Conservation (phyloP, 2,888 invertebrate species). For the Marasmarcha lunaedactyla region DNA sequence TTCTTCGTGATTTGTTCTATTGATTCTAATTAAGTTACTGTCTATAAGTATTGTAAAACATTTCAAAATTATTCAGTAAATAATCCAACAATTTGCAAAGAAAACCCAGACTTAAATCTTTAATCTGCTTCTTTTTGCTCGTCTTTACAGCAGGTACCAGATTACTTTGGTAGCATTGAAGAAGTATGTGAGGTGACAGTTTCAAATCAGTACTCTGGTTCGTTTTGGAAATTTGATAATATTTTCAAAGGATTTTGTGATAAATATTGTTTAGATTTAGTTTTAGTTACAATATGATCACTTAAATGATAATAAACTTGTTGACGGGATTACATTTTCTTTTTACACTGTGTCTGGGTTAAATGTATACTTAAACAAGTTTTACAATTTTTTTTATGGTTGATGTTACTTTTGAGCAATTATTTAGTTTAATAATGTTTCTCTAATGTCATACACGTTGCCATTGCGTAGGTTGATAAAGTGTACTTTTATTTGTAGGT, state of each 20-base stretch:
- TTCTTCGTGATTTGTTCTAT: slow-evolving; percentile 45
- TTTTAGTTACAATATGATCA: slow-evolving; percentile 20
- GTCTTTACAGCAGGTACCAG: no score
- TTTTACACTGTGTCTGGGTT: neutral
- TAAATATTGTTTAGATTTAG: slow-evolving; percentile 42
- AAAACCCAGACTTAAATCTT: no score
- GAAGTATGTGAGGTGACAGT: no score
- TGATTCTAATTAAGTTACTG: no score
- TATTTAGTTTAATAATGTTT: slow-evolving; percentile 28
- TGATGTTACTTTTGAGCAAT: no score
- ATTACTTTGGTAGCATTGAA: no score
- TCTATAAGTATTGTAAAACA: slow-evolving; percentile 1
- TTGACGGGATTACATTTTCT: slow-evolving; percentile 4
- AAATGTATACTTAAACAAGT: neutral
- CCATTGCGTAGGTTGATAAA: slow-evolving; percentile 57
- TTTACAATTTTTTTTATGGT: neutral
- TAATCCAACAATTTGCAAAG: no score
- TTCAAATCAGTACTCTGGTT: no score
- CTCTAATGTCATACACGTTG: slow-evolving; percentile 47
- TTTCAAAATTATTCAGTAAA: slow-evolving; percentile 1
- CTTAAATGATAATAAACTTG: slow-evolving; percentile 10
- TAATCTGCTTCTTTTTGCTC: no score
- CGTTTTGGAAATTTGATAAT: no score
- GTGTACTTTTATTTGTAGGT: slow-evolving; percentile 26
- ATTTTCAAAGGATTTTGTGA: slow-evolving; percentile 45